Evolutionary conservation across 2,797 vertebrate species (phyloP).

Genomic region (Spatula clypeata): DNA sequence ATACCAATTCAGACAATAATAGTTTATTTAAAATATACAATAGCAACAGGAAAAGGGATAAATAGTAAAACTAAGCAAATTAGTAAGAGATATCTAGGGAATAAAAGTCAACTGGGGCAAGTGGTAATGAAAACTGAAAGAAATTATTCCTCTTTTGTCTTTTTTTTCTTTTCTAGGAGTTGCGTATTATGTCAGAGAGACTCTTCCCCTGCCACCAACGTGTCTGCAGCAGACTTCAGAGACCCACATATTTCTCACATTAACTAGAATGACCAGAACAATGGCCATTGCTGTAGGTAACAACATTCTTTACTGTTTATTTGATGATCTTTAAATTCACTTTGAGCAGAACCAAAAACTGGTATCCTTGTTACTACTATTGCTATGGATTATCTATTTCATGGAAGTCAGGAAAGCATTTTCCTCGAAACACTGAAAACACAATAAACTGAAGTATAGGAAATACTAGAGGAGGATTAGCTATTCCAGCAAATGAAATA

Average conservation of each 20-base stretch:
- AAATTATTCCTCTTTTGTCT: fast-evolving
- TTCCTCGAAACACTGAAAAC: background rate
- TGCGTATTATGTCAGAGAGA: background rate
- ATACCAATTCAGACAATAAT: background rate
- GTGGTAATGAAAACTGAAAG: background rate
- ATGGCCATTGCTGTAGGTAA: background rate
- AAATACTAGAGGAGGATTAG: background rate
- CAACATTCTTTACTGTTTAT: background rate
- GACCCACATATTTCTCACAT: fast-evolving
- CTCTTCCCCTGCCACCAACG: background rate
- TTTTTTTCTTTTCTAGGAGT: background rate
- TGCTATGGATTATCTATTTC: background rate
- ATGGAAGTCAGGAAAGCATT: background rate
- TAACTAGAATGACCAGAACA: background rate
- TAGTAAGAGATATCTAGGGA: background rate
- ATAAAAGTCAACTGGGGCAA: background rate
- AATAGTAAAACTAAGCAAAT: background rate
- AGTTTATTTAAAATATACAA: background rate
- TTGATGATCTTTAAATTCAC: background rate
- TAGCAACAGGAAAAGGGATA: background rate
- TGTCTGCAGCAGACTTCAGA: background rate
- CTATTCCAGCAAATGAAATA: background rate
- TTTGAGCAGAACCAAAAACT: background rate
- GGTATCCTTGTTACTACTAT: background rate
- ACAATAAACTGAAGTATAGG: background rate